Evolutionary conservation across 2,113 vertebrate species (phyloP).

Genomic region (Oryzias celebensis): DNA sequence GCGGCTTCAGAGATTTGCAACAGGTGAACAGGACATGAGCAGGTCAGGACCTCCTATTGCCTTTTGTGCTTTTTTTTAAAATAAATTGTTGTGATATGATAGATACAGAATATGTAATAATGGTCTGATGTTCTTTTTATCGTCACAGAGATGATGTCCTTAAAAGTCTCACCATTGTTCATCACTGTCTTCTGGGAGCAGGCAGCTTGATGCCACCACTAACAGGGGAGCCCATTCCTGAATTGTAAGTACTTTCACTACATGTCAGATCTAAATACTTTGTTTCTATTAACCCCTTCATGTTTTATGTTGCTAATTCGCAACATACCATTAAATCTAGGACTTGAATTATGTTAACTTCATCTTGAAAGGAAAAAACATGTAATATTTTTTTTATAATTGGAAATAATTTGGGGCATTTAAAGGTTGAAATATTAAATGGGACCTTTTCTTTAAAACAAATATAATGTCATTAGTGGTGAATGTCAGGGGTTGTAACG

Average conservation of each 20-base stretch:
- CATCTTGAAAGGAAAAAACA: too few species aligned
- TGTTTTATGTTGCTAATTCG: too few species aligned
- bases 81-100: neutral
- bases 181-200: constrained; percentile 94
- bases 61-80: neutral
- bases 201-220: constrained; percentile 90
- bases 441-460: too few species aligned
- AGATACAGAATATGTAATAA: neutral
- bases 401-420: too few species aligned
- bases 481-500: too few species aligned
- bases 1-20: constrained; percentile 83
- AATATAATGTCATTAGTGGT: too few species aligned
- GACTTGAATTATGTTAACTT: too few species aligned
- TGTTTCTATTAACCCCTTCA: too few species aligned
- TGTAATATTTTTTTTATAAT: too few species aligned
- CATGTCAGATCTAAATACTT: neutral
- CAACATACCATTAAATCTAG: too few species aligned
- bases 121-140: constrained; percentile 15
- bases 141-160: constrained; percentile 90
- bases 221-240: constrained; percentile 86
- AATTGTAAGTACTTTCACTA: constrained; percentile 81
- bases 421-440: too few species aligned
- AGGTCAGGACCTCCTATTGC: constrained; percentile 70
- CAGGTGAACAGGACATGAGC: constrained; percentile 89
- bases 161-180: constrained; percentile 90